A percentile compares a stretch with the other conserved stretches of the same genome.
Evolutionary conservation across 2,888 invertebrate genomes (phyloP).

Genomic region (Platycheirus rosarum): DNA sequence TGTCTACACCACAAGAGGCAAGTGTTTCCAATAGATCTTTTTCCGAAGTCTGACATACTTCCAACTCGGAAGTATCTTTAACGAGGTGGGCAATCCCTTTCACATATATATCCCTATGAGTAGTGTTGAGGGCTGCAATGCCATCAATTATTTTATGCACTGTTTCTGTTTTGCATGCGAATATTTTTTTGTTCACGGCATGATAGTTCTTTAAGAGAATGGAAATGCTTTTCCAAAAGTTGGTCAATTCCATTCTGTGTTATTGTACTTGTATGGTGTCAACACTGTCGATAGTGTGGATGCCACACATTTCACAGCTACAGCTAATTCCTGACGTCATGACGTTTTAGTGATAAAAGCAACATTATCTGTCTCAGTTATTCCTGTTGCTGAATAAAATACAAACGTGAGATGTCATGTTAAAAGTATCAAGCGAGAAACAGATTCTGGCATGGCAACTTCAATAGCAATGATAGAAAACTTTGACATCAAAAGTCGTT

Average conservation of each 20-base stretch:
- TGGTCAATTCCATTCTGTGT: slow-evolving; percentile 53
- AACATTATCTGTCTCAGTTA: background rate
- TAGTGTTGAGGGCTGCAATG: slow-evolving; percentile 1
- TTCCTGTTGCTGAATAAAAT: slow-evolving; percentile 12
- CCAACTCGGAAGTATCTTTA: slow-evolving; percentile 1
- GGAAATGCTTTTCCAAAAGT: slow-evolving; percentile 87
- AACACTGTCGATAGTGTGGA: no score
- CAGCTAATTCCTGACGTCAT: no score
- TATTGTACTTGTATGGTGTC: background rate
- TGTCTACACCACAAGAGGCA: slow-evolving; percentile 4
- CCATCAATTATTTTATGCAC: slow-evolving; percentile 76
- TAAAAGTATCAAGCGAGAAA: no score
- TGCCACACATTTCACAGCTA: no score
- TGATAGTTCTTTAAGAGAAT: slow-evolving; percentile 88
- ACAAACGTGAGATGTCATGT: no score
- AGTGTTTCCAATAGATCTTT: slow-evolving; percentile 7
- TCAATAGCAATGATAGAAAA: no score
- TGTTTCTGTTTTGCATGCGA: slow-evolving; percentile 81
- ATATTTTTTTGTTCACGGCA: slow-evolving; percentile 88
- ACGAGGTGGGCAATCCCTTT: background rate
- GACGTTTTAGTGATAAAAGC: no score
- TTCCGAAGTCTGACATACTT: slow-evolving; percentile 13
- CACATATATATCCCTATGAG: background rate
- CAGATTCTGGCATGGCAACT: no score
- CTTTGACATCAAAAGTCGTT: no score